Conservation (phyloP, 2,797 vertebrate genomes). For the Rhinatrema bivittatum region DNA sequence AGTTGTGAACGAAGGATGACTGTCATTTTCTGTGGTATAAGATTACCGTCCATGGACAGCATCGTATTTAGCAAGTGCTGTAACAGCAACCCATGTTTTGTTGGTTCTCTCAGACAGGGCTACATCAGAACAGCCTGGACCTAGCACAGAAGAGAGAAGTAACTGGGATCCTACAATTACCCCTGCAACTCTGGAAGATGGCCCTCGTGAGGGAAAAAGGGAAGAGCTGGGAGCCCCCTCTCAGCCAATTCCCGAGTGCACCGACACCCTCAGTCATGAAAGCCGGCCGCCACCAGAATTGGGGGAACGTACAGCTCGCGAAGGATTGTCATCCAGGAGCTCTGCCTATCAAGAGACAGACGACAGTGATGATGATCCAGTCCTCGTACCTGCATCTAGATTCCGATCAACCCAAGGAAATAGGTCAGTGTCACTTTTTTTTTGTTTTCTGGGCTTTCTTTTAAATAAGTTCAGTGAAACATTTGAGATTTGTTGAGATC, state of each 20-base stretch:
- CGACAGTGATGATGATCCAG: constrained; percentile 91
- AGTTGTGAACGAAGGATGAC: no score
- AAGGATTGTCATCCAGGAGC: constrained; percentile 48
- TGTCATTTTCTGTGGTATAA: no score
- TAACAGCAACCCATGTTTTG: no score
- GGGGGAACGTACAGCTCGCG: constrained; percentile 25
- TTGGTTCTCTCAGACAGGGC: constrained; percentile 22
- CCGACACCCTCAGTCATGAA: constrained; percentile 1
- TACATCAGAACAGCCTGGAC: constrained; percentile 26
- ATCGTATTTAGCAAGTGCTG: no score
- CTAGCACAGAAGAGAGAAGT: constrained; percentile 11
- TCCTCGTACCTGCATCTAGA: constrained; percentile 83
- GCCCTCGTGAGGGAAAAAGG: constrained; percentile 4
- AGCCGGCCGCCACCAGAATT: constrained; percentile 50
- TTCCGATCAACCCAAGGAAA: constrained; percentile 82
- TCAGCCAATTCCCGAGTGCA: constrained; percentile 13
- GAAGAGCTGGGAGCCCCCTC: constrained; percentile 5
- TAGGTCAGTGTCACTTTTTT: constrained; percentile 75
- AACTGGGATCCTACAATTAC: not conserved
- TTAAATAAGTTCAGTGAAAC: no score
- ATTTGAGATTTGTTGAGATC: no score
- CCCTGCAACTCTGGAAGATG: constrained; percentile 18
- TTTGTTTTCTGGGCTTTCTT: no score
- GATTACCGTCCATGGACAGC: no score
- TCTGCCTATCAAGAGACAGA: constrained; percentile 79